A percentile compares a stretch with the other conserved stretches of the same genome.
phyloP scores from a whole-genome alignment of 92 coral and sea anemone species.

The Zoanthus solanderi region DNA sequence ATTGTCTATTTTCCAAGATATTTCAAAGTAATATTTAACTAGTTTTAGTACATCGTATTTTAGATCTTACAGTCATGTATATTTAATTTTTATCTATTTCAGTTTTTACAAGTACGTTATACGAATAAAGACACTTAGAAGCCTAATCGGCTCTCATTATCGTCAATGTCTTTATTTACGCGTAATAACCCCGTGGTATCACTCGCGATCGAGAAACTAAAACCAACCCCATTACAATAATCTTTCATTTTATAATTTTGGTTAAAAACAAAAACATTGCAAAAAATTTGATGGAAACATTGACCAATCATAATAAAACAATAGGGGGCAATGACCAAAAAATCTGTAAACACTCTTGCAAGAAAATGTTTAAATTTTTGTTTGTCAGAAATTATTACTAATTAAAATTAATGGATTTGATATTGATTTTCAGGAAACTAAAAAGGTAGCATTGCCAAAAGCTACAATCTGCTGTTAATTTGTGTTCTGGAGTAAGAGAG shows the following conservation, averaged over 20 bases:
- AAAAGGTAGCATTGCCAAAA: conserved; percentile 6
- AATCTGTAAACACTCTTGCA: conserved; percentile 15
- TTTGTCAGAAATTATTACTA: background rate
- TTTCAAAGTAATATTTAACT: too few relatives aligned
- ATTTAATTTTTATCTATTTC: too few relatives aligned
- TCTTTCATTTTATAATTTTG: background rate
- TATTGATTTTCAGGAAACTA: conserved; percentile 32
- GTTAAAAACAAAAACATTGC: background rate
- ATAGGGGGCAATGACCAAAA: conserved; percentile 1
- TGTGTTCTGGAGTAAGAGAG: conserved; percentile 16
- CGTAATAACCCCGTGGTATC: too few relatives aligned
- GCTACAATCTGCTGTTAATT: conserved; percentile 8
- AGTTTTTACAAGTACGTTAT: too few relatives aligned
- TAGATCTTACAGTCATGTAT: too few relatives aligned
- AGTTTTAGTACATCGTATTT: too few relatives aligned
- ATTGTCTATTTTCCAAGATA: too few relatives aligned
- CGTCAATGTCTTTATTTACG: too few relatives aligned
- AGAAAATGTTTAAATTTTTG: conserved; percentile 9
- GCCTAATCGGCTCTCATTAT: too few relatives aligned
- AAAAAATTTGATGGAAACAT: conserved; percentile 4
- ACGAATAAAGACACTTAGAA: too few relatives aligned
- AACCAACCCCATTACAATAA: too few relatives aligned
- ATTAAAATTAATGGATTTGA: background rate
- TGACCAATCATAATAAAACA: conserved; percentile 11
- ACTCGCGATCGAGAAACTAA: too few relatives aligned